Base-by-base conservation (phyloP, 37 sponge, comb jelly and placozoan genomes). In the Tethya wilhelma region DNA sequence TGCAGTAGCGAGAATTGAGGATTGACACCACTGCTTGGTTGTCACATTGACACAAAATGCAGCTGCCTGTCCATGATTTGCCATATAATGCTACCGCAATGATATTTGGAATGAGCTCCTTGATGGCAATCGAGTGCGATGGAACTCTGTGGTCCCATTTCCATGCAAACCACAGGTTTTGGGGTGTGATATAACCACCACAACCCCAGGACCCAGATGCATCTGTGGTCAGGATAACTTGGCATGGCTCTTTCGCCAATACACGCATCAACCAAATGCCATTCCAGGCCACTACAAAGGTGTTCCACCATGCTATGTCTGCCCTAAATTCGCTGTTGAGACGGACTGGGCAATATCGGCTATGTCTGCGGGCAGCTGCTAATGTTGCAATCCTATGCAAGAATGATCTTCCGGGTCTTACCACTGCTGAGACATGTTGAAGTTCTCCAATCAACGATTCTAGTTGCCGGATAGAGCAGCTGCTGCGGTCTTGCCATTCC, bases 401-500 rank as follows among this genome's bases (percentile, higher is more conserved):
- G 63, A 62, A 62, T 8, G 63, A 62, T 8, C 63, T 17, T 26
- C 63, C 63, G 19, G 63, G 29, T 26, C 63, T 14, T 62, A 62
- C 63, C 23, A 62, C 63, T 62, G 23, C 29, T 8, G 28, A 62
- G 26, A n/a, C 63, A n/a, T 62, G 63, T 14, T 62, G 53, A 14
- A 49, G 53, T 14, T 49, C 53, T 14, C 53, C 53, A 49, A 49
- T 49, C 14, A 49, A 14, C 53, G 53, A 49, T 49, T 49, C 53
- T 9, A 49, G 53, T 14, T 49, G 53, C 14, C 14, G 12, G 1
- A 30, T 72, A 44, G 39, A 32, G 62, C 82, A 81, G 22, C 29
- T 23, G 5, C 56, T 68, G 41, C 73, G 45, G 64, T 58, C 42
- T 20, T 42, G 17, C 71, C 71, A 81, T 1, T 55, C 57, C 30